Conservation (phyloP, 2,888 invertebrate genomes). For the Tenthredo scrophulariae region DNA sequence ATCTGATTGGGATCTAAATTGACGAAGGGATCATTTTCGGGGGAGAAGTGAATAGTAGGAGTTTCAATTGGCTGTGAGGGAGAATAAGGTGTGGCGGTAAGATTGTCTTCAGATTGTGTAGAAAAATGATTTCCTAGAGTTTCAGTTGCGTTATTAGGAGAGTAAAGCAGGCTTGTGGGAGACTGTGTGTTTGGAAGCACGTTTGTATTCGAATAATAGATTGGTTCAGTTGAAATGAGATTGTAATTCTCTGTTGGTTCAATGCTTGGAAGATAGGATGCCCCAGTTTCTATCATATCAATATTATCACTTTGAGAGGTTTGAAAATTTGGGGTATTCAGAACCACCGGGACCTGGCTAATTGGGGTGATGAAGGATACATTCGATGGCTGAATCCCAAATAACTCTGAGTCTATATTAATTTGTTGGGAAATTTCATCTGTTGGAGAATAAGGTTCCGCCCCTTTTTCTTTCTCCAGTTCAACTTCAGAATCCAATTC, state of each 20-base stretch:
- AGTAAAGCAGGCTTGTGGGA: background rate
- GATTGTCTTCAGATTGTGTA: background rate
- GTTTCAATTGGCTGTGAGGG: constrained; percentile 37
- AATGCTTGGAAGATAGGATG: background rate
- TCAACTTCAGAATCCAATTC: constrained; percentile 75
- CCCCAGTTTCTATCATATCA: background rate
- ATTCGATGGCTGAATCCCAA: constrained; percentile 69
- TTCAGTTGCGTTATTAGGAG: constrained; percentile 1
- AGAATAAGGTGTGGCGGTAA: constrained; percentile 32
- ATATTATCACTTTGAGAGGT: background rate
- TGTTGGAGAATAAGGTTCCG: constrained; percentile 73
- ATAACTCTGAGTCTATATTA: constrained; percentile 65
- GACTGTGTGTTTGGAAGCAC: constrained; percentile 38
- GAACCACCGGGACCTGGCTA: background rate
- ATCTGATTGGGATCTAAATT: constrained; percentile 20
- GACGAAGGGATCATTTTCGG: background rate
- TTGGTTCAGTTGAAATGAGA: background rate
- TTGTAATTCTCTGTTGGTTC: background rate
- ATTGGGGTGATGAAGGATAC: constrained; percentile 62
- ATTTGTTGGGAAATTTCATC: constrained; percentile 67
- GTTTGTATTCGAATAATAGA: constrained; percentile 12
- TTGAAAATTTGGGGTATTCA: background rate
- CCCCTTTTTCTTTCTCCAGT: constrained; percentile 66
- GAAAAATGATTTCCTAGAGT: background rate
- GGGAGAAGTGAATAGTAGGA: constrained; percentile 3